phyloP scores from a whole-genome alignment of 1,140 invertebrate genomes.

The Galleria mellonella region DNA sequence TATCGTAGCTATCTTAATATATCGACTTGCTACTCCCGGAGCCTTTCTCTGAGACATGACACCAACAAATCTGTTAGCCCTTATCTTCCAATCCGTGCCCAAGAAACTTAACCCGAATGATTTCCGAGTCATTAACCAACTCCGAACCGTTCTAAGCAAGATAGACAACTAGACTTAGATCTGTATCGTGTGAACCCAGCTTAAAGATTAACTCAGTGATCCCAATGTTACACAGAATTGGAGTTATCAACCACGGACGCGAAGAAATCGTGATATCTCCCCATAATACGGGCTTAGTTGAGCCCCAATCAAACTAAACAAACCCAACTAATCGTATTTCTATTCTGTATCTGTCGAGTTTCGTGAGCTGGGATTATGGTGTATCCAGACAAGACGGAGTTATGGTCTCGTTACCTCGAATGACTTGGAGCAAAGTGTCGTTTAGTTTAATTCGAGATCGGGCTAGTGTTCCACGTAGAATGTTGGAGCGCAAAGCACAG shows the following conservation, averaged over 20 bases:
- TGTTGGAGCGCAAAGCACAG: too few species aligned
- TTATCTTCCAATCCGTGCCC: conserved; percentile 67
- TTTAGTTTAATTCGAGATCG: conserved; percentile 8
- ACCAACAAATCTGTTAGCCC: conserved; percentile 65
- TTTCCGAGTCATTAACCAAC: conserved; percentile 70
- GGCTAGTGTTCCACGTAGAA: too few species aligned
- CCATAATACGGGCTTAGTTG: conserved; percentile 57
- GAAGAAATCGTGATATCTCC: conserved; percentile 68
- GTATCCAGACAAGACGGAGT: conserved; percentile 52
- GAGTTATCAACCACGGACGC: conserved; percentile 62
- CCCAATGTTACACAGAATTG: conserved; percentile 46
- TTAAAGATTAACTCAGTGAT: conserved; percentile 58
- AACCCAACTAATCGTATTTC: conserved; percentile 64
- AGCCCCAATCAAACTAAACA: conserved; percentile 69
- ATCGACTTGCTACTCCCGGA: background rate
- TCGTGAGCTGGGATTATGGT: conserved; percentile 54
- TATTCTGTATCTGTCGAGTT: conserved; percentile 62
- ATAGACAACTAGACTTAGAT: conserved; percentile 69
- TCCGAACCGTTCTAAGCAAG: conserved; percentile 60
- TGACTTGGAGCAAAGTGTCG: conserved; percentile 29
- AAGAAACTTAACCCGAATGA: conserved; percentile 65
- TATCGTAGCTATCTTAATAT: too few species aligned
- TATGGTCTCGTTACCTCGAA: conserved; percentile 62
- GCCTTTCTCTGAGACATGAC: conserved; percentile 38
- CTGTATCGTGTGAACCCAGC: conserved; percentile 60